phyloP scores from a whole-genome alignment of 2,113 vertebrate genomes.

The Burhinus bistriatus region DNA sequence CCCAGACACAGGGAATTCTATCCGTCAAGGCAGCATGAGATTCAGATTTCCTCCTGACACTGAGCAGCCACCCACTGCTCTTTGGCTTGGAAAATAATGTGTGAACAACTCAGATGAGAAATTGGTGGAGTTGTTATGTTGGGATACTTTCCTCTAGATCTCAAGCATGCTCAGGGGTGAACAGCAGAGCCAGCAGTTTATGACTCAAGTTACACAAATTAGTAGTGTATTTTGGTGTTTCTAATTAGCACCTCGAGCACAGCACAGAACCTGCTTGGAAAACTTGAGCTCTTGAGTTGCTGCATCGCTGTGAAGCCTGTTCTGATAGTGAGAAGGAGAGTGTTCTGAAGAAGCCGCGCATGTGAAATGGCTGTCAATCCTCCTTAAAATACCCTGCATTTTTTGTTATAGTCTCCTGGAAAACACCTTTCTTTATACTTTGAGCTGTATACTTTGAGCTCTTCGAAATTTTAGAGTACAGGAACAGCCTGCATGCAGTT shows the following conservation, averaged over 20 bases:
- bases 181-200: neutral
- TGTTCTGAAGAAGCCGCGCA: neutral
- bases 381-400: neutral
- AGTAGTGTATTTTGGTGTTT: neutral
- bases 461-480: neutral
- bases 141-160: neutral
- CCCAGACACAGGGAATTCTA: neutral
- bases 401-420: neutral
- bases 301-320: neutral
- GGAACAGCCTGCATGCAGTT: neutral
- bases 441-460: neutral
- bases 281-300: neutral
- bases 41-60: neutral
- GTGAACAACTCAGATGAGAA: neutral
- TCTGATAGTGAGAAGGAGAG: neutral
- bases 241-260: slow-evolving; percentile 6
- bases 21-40: neutral
- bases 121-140: neutral
- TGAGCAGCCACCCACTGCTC: rapidly evolving
- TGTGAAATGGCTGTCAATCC: neutral
- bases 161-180: neutral
- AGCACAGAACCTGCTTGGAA: neutral
- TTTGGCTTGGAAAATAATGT: neutral
- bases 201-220: neutral
- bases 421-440: neutral